Evolutionary conservation across 64 coral and sea anemone genomes (phyloP), one percentile per base, ranked within the genome.

Genomic region (Platygyra sinensis): DNA sequence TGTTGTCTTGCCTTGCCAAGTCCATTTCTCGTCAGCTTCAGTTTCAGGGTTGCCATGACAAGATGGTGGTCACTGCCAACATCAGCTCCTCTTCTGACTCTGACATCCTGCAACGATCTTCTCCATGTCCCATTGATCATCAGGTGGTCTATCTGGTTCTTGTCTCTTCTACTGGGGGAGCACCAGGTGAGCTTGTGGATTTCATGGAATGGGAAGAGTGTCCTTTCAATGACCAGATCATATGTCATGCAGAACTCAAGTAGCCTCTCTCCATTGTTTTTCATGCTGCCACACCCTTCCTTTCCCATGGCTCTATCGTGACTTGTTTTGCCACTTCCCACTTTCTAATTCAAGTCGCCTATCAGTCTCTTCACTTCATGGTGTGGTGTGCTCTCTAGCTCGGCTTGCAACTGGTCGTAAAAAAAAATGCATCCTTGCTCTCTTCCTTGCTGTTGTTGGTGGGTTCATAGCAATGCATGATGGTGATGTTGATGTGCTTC

Each of bases 71-170:
- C 74, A 50, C 77, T 73, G 60, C 76, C 30, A 4, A 89, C 75
- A 65, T 89, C 87, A 14, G 75, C 87, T 28, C 74, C 87, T 24
- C 62, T 42, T n/a, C 30, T 67, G 2, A 72, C 77, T 17, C 9
- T 90, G 15, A 85, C 79, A 76, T 86, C 69, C 4, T n/a, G 67
- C 20, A 77, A 32, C 2, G 82, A 87, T 22, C 67, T 33, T 16
- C 74, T 46, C 81, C 54, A 87, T 57, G 20, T 82, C 16, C 90
- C 62, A 72, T 87, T 74, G n/a, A 93, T 74, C 25, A 81, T 36
- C 14, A 93, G 24, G 65, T 93, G 86, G 62, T 89, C 86, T 28
- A 93, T 82, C 91, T 88, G 91, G 55, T 88, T 93, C 72, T 24
- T 11, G 30, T 79, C 64, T 19, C 51, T 72, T 22, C 39, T n/a